Evolutionary conservation across 2,113 vertebrate genomes (phyloP), one percentile per base, ranked within the genome.

Genomic region (Peucedramus taeniatus): DNA sequence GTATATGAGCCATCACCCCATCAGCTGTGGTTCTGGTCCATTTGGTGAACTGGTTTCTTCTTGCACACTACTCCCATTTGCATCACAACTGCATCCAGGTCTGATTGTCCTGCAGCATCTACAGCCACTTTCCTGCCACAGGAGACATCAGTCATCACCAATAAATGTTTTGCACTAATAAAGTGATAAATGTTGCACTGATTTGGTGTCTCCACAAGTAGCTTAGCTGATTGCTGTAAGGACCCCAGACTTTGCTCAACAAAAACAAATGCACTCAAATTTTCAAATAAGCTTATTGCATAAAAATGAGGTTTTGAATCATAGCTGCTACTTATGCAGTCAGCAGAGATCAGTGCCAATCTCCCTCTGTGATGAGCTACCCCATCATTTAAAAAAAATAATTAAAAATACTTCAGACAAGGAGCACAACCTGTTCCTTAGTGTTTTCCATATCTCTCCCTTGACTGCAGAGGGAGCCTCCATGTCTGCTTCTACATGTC

Each of bases 401-500:
- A 31, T n/a, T 60, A 22, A 13, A 9, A 39, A 24, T 2, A 10
- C 3, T 71, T 60, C 15, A 33, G 31, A 30, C 12, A 49, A 51
- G 45, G 37, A 85, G 10, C 26, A 60, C 10, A 63, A 42, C 45
- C 83, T 54, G 17, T 44, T 70, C 20, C 17, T 53, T 45, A 42
- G 53, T 59, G 59, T 33, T 86, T 85, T 89, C 69, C 20, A 0
- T 81, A 22, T 66, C 76, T 86, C 39, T 86, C 33, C 64, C 82
- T 90, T 94, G 71, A 96, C 96, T 97, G 96, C 88, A 96, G 95
- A 96, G 95, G 96, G 90, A 96, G 94, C 86, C 86, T 95, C 87
- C 68, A 87, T 37, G 80, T 96, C 94, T 97, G 33, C 71, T 81
- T 80, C 83, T 70, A 74, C 92, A 89, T 37, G 56, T 77, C 33